These are phyloP conservation scores for Dryas iulia DNA, from an alignment of 1,140 invertebrate genomes.

Conservation along the genomic window DNA sequence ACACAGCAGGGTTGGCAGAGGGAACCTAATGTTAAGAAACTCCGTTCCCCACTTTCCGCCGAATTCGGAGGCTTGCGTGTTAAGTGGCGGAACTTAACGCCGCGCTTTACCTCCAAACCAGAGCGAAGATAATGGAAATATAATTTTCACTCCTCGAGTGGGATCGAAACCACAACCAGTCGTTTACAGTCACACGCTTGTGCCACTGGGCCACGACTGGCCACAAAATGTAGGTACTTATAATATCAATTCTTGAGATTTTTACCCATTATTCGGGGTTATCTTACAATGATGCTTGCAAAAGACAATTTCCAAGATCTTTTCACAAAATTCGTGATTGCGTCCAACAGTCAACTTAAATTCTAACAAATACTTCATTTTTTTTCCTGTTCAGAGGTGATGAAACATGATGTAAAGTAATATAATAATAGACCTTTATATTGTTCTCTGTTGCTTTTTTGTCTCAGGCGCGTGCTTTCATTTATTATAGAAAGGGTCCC, in stretches of 20 bases:
- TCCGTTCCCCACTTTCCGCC: too few species aligned
- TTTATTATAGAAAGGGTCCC: constrained; percentile 33
- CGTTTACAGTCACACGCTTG: too few species aligned
- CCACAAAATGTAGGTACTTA: not conserved
- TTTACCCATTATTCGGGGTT: not conserved
- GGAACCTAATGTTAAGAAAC: too few species aligned
- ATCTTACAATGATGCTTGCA: not conserved
- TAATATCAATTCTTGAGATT: not conserved
- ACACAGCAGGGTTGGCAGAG: too few species aligned
- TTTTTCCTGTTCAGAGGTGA: not conserved
- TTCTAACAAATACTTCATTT: not conserved
- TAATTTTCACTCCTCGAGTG: too few species aligned
- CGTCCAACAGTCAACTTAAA: not conserved
- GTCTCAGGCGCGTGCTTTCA: constrained; percentile 47
- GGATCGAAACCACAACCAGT: too few species aligned
- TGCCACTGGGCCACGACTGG: too few species aligned
- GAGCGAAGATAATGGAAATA: too few species aligned
- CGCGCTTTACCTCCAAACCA: too few species aligned
- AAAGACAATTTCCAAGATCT: not conserved
- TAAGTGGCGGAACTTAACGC: too few species aligned
- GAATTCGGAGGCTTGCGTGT: too few species aligned
- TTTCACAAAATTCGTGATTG: not conserved
- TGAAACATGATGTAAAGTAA: constrained; percentile 5
- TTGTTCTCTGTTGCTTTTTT: constrained; percentile 36
- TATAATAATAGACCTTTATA: constrained; percentile 27